Base-by-base conservation (phyloP, 2,888 invertebrate species). In the Peribatodes rhomboidaria region DNA sequence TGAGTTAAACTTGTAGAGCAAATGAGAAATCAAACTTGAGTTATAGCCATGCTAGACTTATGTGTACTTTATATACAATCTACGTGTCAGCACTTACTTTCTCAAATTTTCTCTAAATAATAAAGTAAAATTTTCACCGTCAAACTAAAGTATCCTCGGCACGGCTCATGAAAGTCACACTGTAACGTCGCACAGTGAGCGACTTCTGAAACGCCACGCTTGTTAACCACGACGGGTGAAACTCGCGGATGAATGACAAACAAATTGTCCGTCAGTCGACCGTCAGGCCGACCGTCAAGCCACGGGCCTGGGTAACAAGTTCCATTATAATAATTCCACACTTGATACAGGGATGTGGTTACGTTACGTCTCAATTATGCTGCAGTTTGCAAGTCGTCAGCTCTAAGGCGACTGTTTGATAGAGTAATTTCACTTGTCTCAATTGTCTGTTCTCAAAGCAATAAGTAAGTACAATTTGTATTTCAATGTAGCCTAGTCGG, bases 261-360 rank as follows among this genome's bases (percentile, higher is more conserved):
- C 77, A 83, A 86, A 85, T 86, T 81, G 80, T 78, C 70, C 72
- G 80, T 81, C 83, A 73, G 77, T 78, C 75, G 70, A 69, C 59
- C 61, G 66, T 63, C 64, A 60, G 55, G 37, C 60, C 27, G 39
- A 22, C 47, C 47, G 42, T 53, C 47, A 18, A 54, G 54, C 67
- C 52, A 55, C 50, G 44, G 57, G 62, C 57, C 55, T 54, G 56
- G 55, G 18, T 68, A 67, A 69, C 69, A 70, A 70, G 55, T 68
- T 66, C 37, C 69, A 71, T 74, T 71, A 71, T 69, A 61, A 67
- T 71, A 62, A 74, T 68, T 61, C 61, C 49, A 62, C 65, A 62
- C 61, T 70, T 62, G 60, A 42, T 67, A 53, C 68, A 59, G 61
- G 61, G 67, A 67, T 67, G 54, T 67, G 68, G 62, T 67, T 68